Conservation (phyloP, 2,113 vertebrate species). For the Abramis brama region DNA sequence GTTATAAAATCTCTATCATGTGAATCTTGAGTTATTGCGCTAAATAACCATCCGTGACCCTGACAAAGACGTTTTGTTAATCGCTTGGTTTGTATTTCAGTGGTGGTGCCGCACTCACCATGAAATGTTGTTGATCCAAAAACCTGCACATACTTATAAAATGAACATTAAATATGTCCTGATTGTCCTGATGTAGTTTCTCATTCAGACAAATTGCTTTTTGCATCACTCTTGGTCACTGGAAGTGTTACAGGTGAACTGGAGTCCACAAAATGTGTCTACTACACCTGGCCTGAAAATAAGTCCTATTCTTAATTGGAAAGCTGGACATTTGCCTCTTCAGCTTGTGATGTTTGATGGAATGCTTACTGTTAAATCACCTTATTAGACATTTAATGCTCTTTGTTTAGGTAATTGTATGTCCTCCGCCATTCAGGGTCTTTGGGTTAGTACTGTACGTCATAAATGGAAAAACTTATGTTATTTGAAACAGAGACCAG, state of each 20-base stretch:
- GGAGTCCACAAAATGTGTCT: not conserved
- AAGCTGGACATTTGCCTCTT: not conserved
- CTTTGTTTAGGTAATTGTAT: not conserved
- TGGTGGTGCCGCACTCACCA: too few relatives aligned
- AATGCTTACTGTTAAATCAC: not conserved
- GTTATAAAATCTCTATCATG: not conserved
- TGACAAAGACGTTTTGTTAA: not conserved
- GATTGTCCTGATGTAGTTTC: too few relatives aligned
- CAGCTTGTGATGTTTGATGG: not conserved
- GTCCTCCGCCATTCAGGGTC: not conserved
- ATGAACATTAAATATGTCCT: too few relatives aligned
- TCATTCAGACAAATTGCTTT: too few relatives aligned
- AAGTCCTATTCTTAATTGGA: not conserved
- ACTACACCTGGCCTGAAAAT: not conserved
- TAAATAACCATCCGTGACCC: not conserved
- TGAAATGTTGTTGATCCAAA: too few relatives aligned
- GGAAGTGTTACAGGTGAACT: not conserved
- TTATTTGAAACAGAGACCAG: conserved; percentile 43
- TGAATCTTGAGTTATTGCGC: not conserved
- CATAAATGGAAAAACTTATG: conserved; percentile 25
- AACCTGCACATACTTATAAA: too few relatives aligned
- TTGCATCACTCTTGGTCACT: too few relatives aligned
- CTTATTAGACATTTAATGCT: not conserved
- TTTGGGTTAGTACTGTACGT: not conserved
- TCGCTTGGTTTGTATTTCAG: too few relatives aligned